Conservation (phyloP, 2,797 vertebrate species). For the Melanogrammus aeglefinus region DNA sequence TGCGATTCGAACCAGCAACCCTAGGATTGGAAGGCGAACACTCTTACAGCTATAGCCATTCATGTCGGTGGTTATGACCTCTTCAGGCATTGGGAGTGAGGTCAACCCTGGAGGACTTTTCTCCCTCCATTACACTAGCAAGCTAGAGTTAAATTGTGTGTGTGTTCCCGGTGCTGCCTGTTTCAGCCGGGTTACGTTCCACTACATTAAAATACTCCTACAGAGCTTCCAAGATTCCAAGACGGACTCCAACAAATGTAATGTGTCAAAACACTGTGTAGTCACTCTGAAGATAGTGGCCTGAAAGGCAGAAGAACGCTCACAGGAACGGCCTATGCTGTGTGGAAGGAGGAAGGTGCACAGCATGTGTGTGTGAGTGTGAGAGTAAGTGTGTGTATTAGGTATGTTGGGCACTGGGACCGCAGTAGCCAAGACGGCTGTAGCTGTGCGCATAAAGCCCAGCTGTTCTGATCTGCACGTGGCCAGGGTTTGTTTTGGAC, state of each 20-base stretch:
- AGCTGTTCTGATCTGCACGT: background rate
- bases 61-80: background rate
- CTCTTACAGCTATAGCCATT: background rate
- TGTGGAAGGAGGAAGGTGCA: background rate
- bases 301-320: background rate
- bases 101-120: background rate
- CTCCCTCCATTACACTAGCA: background rate
- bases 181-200: conserved; percentile 13
- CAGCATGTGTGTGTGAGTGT: background rate
- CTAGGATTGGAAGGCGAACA: background rate
- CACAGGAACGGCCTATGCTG: background rate
- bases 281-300: background rate
- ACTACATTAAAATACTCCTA: conserved; percentile 10
- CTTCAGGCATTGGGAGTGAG: background rate
- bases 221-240: conserved; percentile 7
- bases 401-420: background rate
- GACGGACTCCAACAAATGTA: background rate
- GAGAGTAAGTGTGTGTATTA: background rate
- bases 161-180: conserved; percentile 16
- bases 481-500: conserved; percentile 1
- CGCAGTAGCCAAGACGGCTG: background rate
- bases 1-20: background rate
- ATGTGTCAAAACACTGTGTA: conserved; percentile 9
- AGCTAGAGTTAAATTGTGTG: background rate
- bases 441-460: too few relatives aligned